Evolutionary conservation across 2,888 invertebrate species (phyloP).

Genomic region (Blastobasis adustella): DNA sequence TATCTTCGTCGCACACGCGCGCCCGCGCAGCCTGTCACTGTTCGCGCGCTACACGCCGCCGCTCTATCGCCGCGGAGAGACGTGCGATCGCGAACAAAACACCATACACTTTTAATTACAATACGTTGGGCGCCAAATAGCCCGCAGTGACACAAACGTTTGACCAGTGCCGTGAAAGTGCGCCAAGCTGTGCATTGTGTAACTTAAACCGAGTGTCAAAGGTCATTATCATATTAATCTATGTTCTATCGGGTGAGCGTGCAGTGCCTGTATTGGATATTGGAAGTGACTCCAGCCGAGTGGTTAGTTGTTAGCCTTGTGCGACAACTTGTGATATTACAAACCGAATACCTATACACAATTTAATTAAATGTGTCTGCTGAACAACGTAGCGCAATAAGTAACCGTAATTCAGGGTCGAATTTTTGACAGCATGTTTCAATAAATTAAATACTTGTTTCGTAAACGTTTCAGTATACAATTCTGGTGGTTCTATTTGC

Average conservation of each 20-base stretch:
- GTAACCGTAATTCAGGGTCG: constrained; percentile 42
- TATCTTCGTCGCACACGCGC: constrained; percentile 50
- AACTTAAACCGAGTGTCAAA: constrained; percentile 40
- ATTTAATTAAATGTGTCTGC: constrained; percentile 20
- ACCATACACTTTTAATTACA: constrained; percentile 2
- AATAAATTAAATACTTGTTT: constrained; percentile 4
- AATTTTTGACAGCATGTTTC: constrained; percentile 16
- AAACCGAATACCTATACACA: constrained; percentile 44
- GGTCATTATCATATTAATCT: constrained; percentile 44
- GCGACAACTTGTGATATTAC: constrained; percentile 34
- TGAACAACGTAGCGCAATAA: constrained; percentile 1
- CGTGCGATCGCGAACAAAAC: constrained; percentile 20
- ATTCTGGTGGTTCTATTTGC: not conserved
- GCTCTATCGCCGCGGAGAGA: constrained; percentile 53
- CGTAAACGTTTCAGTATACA: not conserved
- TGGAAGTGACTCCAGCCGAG: constrained; percentile 48
- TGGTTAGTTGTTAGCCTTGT: constrained; percentile 58
- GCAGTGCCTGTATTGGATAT: constrained; percentile 35
- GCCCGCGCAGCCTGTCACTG: constrained; percentile 57
- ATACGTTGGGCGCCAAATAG: constrained; percentile 7
- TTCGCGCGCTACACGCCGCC: constrained; percentile 44
- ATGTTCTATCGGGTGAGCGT: constrained; percentile 54
- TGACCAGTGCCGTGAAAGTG: too few relatives aligned
- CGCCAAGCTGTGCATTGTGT: not conserved
- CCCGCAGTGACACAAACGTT: too few relatives aligned